Percentiles rank a stretch among this genome's conserved stretches.
Evolutionary conservation across 2,888 invertebrate genomes (phyloP).

Genomic region (Amphipyra tragopoginis): DNA sequence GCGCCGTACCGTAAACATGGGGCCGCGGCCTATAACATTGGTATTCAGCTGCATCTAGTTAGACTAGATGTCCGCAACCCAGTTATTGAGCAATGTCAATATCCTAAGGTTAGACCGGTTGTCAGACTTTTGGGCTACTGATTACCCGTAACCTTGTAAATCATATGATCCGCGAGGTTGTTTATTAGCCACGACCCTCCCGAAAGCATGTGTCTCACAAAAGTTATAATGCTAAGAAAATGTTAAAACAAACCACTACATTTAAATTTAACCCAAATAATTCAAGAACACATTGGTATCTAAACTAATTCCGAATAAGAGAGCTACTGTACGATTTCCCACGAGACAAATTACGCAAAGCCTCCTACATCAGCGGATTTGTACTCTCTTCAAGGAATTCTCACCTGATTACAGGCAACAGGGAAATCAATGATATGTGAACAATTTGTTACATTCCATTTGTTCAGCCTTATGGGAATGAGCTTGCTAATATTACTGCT

Average conservation of each 20-base stretch:
- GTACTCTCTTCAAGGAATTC: conserved; percentile 58
- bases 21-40: too few relatives aligned
- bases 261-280: conserved; percentile 23
- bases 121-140: too few relatives aligned
- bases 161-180: too few relatives aligned
- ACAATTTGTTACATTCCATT: conserved; percentile 34
- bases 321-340: conserved; percentile 74
- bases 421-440: conserved; percentile 56
- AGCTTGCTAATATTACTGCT: conserved; percentile 1
- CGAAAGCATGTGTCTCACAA: too few relatives aligned
- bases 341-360: conserved; percentile 73
- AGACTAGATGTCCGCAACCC: too few relatives aligned
- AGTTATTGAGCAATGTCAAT: too few relatives aligned
- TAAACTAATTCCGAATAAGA: conserved; percentile 70
- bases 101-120: too few relatives aligned
- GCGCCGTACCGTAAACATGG: too few relatives aligned
- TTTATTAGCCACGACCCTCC: too few relatives aligned
- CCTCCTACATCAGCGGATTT: conserved; percentile 61
- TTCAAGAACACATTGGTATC: conserved; percentile 29
- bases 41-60: too few relatives aligned
- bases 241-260: conserved; percentile 21
- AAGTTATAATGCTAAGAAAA: conserved; percentile 1
- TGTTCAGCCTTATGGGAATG: conserved; percentile 7
- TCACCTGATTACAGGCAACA: conserved; percentile 56
- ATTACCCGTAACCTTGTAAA: too few relatives aligned